A percentile compares a stretch with the other conserved stretches of the same genome.
These are phyloP conservation scores for Galerucella calmariensis DNA, from an alignment of 2,888 invertebrate genomes.

Conservation along the genomic window DNA sequence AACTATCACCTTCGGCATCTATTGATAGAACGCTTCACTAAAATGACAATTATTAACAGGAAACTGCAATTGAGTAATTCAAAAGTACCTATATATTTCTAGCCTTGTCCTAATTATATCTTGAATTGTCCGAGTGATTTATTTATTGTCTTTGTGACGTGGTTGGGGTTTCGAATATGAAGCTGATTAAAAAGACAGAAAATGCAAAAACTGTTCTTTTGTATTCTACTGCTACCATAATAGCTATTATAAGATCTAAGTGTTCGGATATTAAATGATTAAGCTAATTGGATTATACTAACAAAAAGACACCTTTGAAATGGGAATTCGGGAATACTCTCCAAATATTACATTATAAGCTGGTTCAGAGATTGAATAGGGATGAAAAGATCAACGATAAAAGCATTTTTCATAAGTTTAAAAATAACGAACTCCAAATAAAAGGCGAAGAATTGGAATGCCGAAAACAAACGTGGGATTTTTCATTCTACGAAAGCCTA, in stretches of 20 bases:
- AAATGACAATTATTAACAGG: no score
- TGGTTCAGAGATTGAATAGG: neutral
- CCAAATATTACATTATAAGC: conserved; percentile 16
- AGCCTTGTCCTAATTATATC: neutral
- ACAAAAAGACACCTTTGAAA: conserved; percentile 19
- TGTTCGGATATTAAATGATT: conserved; percentile 29
- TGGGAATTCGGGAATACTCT: neutral
- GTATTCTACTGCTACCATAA: neutral
- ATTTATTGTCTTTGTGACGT: neutral
- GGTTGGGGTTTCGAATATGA: neutral
- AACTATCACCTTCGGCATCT: no score
- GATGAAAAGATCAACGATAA: neutral
- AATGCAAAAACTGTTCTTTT: neutral
- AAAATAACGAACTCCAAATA: neutral
- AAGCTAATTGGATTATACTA: conserved; percentile 22
- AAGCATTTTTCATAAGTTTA: neutral
- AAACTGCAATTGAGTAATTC: no score
- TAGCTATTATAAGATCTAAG: conserved; percentile 21
- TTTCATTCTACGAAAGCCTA: neutral
- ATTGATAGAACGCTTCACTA: no score
- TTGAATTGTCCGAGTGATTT: neutral
- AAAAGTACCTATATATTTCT: neutral
- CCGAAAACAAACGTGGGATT: neutral
- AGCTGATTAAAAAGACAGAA: neutral
- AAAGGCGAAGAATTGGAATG: neutral